A percentile compares a stretch with the other conserved stretches of the same genome.
phyloP scores from a whole-genome alignment of 2,113 vertebrate species.

The Opisthocomus hoazin region DNA sequence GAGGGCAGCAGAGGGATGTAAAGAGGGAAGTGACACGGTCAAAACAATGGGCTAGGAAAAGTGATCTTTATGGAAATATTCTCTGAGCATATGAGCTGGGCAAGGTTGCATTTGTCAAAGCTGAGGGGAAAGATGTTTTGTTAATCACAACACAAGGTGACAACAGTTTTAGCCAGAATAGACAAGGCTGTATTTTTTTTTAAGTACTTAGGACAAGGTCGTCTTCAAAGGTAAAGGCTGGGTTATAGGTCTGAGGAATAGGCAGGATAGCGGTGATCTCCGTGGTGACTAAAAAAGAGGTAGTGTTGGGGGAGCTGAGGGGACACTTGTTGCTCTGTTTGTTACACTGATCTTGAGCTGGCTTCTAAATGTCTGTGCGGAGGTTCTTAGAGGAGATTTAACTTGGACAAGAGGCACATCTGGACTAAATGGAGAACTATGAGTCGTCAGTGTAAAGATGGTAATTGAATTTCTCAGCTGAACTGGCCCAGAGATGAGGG shows the following conservation, averaged over 20 bases:
- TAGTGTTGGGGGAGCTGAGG: background rate
- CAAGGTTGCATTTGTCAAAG: background rate
- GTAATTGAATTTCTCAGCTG: background rate
- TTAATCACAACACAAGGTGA: background rate
- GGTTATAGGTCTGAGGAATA: background rate
- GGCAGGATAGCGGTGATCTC: background rate
- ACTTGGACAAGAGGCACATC: background rate
- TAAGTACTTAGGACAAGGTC: background rate
- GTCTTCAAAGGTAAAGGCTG: background rate
- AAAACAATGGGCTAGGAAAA: background rate
- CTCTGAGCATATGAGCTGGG: background rate
- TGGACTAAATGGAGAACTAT: background rate
- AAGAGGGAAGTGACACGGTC: background rate
- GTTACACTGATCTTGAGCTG: background rate
- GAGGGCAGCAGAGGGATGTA: background rate
- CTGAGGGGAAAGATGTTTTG: background rate
- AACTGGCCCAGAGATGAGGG: background rate
- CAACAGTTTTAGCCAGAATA: background rate
- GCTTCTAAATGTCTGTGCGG: background rate
- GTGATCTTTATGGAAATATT: background rate
- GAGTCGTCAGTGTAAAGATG: background rate
- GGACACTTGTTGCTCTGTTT: background rate
- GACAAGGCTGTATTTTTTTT: background rate
- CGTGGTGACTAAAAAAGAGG: background rate
- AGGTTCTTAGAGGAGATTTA: background rate